phyloP scores from a whole-genome alignment of 2,113 vertebrate species.

The Rana temporaria region DNA sequence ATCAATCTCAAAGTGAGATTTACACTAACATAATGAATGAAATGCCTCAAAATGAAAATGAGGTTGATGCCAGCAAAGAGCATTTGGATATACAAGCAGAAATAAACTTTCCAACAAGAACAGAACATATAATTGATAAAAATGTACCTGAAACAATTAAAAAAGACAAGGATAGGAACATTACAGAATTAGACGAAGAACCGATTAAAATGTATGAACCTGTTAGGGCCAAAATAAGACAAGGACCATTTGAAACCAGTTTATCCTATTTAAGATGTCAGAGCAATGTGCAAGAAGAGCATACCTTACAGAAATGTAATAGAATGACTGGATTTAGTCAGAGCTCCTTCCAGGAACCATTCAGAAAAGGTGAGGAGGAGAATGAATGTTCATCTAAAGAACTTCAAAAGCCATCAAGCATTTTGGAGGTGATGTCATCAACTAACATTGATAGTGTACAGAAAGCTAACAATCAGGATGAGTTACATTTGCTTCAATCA shows the following conservation, averaged over 20 bases:
- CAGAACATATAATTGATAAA: background rate
- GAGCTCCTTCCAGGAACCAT: background rate
- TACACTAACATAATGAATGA: background rate
- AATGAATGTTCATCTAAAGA: background rate
- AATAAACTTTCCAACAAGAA: background rate
- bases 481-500: background rate
- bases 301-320: background rate
- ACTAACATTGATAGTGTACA: background rate
- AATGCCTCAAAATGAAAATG: background rate
- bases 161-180: background rate
- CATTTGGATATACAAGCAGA: slow-evolving; percentile 1
- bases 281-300: background rate
- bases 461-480: background rate
- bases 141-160: background rate
- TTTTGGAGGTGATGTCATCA: background rate
- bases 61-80: background rate
- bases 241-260: background rate
- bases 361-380: background rate
- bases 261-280: background rate
- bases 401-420: background rate
- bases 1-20: background rate
- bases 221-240: background rate
- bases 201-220: slow-evolving; percentile 16
- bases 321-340: background rate
- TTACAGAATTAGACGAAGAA: background rate